Evolutionary conservation across 1,140 invertebrate genomes (phyloP), one percentile per base, ranked within the genome.

Genomic region (Colletes latitarsis): DNA sequence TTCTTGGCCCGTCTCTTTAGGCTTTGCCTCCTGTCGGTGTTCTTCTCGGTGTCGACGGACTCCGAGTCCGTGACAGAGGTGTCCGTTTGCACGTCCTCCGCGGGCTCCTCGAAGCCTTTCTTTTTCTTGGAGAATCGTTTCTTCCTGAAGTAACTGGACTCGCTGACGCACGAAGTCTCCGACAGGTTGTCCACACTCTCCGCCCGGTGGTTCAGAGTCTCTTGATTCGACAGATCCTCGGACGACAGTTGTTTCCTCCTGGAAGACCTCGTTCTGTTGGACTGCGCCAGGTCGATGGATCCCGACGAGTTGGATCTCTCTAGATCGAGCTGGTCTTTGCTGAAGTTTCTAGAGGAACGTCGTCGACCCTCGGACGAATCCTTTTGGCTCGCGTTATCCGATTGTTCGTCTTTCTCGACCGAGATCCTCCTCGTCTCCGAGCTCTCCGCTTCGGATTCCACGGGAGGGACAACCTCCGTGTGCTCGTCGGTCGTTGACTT

Each of bases 401-500:
- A 0, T 53, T 72, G 43, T 6, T 82, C 19, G 14, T 55, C 58
- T 4, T 78, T 81, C 21, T 62, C 66, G 0, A 30, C 3, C 2
- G 21, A 19, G 1, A 12, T 46, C 12, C 64, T 75, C 19, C 9
- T 55, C 6, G 3, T 10, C 3, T 77, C 84, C 0, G n/a, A 5
- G 6, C 3, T 8, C 21, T 86, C 74, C 0, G 19, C 8, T 62
- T 82, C 83, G 1, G 57, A 0, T 46, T 77, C 68, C 0, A 10
- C 0, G 2, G 21, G 1, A 2, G 52, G 0, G 30, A 0, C 62
- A 49, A 63, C 30, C 39, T 88, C 67, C 15, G 81, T 46, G 9
- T 85, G 82, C 17, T 83, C 85, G 1, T 89, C 85, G 1, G 67
- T 62, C 0, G 81, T 57, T 6, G 86, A 88, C 57, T 82, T 91